phyloP scores from a whole-genome alignment of 2,797 vertebrate genomes.

The Chromobotia macracanthus region DNA sequence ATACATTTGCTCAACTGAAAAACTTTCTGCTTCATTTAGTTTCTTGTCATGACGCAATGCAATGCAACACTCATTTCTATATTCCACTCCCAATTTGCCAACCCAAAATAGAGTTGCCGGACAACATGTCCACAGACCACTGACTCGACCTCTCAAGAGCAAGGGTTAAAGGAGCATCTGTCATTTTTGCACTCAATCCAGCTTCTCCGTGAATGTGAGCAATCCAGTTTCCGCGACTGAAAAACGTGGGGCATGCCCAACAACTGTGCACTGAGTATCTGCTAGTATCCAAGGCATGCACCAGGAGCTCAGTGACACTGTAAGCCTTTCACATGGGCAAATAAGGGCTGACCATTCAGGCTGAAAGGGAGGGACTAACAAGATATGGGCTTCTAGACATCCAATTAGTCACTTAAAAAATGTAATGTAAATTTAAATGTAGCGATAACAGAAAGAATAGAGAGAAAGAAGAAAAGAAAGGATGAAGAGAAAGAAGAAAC shows the following conservation, averaged over 20 bases:
- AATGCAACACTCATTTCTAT: constrained; percentile 31
- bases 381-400: constrained; percentile 3
- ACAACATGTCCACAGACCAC: background rate
- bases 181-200: constrained; percentile 85
- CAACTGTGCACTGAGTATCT: constrained; percentile 89
- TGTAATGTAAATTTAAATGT: too few species aligned
- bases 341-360: constrained; percentile 67
- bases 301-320: constrained; percentile 75
- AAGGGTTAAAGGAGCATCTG: constrained; percentile 81
- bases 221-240: constrained; percentile 70
- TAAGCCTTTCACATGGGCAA: constrained; percentile 68
- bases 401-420: background rate
- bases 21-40: background rate
- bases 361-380: constrained; percentile 56
- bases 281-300: constrained; percentile 87
- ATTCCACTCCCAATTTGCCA: constrained; percentile 9
- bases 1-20: constrained; percentile 7
- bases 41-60: constrained; percentile 8
- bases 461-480: too few species aligned
- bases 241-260: constrained; percentile 86
- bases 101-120: constrained; percentile 29
- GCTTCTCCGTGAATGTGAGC: constrained; percentile 84
- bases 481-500: background rate
- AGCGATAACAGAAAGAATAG: background rate
- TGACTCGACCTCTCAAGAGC: constrained; percentile 70